A percentile compares a stretch with the other conserved stretches of the same genome.
phyloP scores from a whole-genome alignment of 2,888 invertebrate species.

The Diaperis boleti region DNA sequence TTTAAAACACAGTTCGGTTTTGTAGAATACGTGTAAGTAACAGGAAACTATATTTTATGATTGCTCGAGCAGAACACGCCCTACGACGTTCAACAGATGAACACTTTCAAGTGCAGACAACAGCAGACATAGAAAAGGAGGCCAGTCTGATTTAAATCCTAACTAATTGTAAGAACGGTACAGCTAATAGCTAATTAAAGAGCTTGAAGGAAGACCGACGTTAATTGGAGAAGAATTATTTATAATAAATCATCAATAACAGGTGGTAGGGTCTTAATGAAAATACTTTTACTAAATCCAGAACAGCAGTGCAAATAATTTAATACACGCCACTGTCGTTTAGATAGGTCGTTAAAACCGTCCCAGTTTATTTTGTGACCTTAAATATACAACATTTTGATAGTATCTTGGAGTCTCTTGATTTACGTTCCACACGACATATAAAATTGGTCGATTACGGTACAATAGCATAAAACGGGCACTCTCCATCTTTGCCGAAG shows the following conservation, averaged over 20 bases:
- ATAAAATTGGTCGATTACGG: conserved; percentile 38
- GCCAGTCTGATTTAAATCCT: neutral
- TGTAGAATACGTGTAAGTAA: conserved; percentile 29
- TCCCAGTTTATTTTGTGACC: no score
- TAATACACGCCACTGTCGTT: no score
- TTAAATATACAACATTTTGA: conserved; percentile 16
- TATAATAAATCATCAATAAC: no score
- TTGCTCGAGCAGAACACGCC: conserved; percentile 33
- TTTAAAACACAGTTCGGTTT: conserved; percentile 40
- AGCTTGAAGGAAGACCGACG: no score
- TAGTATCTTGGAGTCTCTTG: conserved; percentile 26
- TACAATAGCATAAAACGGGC: conserved; percentile 38
- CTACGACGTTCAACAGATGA: conserved; percentile 16
- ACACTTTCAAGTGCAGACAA: conserved; percentile 23
- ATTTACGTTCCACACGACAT: conserved; percentile 29
- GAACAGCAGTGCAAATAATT: no score
- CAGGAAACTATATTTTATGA: conserved; percentile 42
- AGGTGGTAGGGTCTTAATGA: no score
- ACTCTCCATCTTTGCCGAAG: conserved; percentile 24
- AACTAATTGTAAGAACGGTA: neutral
- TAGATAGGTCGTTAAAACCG: no score
- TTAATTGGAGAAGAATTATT: no score
- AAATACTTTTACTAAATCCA: no score
- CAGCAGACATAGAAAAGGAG: conserved; percentile 17
- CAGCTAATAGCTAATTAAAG: no score